phyloP scores from a whole-genome alignment of 2,888 invertebrate species.

The Cecidostiba fungosa region DNA sequence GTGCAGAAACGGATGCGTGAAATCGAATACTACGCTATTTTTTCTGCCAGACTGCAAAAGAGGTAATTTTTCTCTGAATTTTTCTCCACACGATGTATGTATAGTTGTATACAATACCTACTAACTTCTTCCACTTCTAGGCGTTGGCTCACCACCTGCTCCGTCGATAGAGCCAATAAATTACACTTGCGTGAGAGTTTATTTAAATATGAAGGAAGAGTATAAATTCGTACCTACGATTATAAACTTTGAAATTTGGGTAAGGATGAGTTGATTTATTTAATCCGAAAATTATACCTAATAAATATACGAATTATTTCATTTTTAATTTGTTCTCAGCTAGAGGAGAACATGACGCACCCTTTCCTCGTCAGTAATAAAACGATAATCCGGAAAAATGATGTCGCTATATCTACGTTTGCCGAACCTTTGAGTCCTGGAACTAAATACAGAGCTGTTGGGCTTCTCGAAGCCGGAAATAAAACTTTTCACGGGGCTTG shows the following conservation, averaged over 20 bases:
- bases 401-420: slow-evolving; percentile 30
- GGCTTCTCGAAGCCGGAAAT: not conserved
- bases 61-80: slow-evolving; percentile 62
- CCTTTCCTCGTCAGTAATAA: not conserved
- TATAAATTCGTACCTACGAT: slow-evolving; percentile 53
- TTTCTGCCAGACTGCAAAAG: slow-evolving; percentile 67
- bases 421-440: slow-evolving; percentile 62
- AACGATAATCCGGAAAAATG: slow-evolving; percentile 24
- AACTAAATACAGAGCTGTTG: slow-evolving; percentile 56
- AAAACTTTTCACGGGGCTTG: slow-evolving; percentile 43
- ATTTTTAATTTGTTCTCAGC: not conserved
- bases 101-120: not conserved
- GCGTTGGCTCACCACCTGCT: slow-evolving; percentile 49
- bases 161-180: slow-evolving; percentile 57
- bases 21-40: slow-evolving; percentile 18
- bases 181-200: slow-evolving; percentile 58
- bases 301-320: not conserved
- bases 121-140: slow-evolving; percentile 18
- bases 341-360: slow-evolving; percentile 30
- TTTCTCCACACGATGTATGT: not conserved
- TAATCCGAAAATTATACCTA: not conserved
- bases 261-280: slow-evolving; percentile 49
- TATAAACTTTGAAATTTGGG: slow-evolving; percentile 63
- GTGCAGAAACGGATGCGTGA: slow-evolving; percentile 65
- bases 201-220: slow-evolving; percentile 53